Evolutionary conservation across 2,888 invertebrate species (phyloP).

Genomic region (Acrocera orbiculus): DNA sequence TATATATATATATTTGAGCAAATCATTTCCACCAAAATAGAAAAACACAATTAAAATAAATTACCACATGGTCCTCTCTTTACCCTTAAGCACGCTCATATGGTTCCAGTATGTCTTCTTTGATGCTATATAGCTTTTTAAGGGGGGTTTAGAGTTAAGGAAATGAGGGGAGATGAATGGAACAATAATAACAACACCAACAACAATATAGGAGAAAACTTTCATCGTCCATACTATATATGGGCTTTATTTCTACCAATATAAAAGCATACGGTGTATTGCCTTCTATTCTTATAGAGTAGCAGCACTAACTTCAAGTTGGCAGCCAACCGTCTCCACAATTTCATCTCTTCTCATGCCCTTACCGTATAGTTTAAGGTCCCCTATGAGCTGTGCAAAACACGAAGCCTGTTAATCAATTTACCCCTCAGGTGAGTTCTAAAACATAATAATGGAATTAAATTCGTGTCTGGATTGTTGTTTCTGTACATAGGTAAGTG

Average conservation of each 20-base stretch:
- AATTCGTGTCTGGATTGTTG: slow-evolving; percentile 16
- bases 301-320: too few species aligned
- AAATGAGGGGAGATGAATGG: slow-evolving; percentile 2
- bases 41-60: slow-evolving; percentile 13
- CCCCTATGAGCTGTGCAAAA: slow-evolving; percentile 2
- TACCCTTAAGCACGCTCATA: background rate
- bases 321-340: background rate
- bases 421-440: slow-evolving; percentile 18
- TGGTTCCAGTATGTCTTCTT: background rate
- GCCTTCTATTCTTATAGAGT: slow-evolving; percentile 1
- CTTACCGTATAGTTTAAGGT: background rate
- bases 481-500: background rate
- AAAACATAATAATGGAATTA: slow-evolving; percentile 19
- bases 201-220: slow-evolving; percentile 7
- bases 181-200: slow-evolving; percentile 1
- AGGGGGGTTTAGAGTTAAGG: background rate
- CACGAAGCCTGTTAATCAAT: slow-evolving; percentile 16
- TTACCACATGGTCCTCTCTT: slow-evolving; percentile 6
- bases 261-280: background rate
- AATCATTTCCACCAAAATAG: slow-evolving; percentile 11
- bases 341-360: too few species aligned
- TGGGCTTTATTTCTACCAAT: slow-evolving; percentile 2
- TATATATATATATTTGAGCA: too few species aligned
- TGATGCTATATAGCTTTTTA: background rate
- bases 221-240: slow-evolving; percentile 3